Evolutionary conservation across 2,888 invertebrate genomes (phyloP).

Genomic region (Lycia hirtaria): DNA sequence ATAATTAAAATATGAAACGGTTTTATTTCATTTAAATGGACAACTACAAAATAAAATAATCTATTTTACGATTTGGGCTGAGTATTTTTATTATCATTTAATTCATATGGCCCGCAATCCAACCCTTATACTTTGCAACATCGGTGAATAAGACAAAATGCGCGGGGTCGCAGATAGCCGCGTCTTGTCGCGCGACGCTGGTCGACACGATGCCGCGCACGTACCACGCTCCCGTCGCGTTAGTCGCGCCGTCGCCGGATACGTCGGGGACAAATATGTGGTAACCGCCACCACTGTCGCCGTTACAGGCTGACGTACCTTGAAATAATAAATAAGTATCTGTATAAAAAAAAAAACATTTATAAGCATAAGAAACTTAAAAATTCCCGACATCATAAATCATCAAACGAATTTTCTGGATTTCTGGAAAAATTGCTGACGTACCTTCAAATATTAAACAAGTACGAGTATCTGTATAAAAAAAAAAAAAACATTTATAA

Average conservation of each 20-base stretch:
- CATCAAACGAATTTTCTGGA: no score
- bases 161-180: conserved; percentile 67
- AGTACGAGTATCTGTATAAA: no score
- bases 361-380: no score
- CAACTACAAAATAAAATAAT: no score
- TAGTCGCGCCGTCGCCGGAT: conserved; percentile 34
- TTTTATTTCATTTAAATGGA: no score
- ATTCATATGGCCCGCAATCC: conserved; percentile 44
- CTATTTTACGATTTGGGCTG: no score
- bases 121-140: conserved; percentile 55
- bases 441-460: no score
- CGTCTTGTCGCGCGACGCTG: conserved; percentile 47
- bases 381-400: no score
- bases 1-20: no score
- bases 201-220: conserved; percentile 61
- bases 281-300: conserved; percentile 82
- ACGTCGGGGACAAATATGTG: conserved; percentile 61
- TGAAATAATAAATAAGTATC: conserved; percentile 8
- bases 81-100: no score
- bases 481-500: no score
- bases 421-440: no score
- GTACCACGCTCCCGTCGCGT: conserved; percentile 54
- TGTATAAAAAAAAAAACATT: neutral
- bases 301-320: conserved; percentile 80
- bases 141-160: conserved; percentile 79